A percentile compares a stretch with the other conserved stretches of the same genome.
Conservation (phyloP, 2,113 vertebrate genomes). For the Tapirus terrestris region DNA sequence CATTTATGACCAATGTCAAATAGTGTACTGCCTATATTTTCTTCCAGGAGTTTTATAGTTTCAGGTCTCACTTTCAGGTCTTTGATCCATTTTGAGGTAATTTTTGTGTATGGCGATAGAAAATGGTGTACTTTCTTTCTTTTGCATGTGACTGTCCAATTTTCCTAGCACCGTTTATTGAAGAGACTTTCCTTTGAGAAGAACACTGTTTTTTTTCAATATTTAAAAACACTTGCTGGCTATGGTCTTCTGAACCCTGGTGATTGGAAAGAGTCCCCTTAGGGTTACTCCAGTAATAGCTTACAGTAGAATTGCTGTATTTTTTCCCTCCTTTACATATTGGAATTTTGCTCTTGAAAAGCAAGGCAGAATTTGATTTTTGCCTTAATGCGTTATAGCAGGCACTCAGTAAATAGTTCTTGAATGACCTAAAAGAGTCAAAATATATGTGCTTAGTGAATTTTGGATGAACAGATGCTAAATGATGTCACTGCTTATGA, state of each 20-base stretch:
- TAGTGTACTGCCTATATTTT: too few relatives aligned
- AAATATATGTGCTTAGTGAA: background rate
- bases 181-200: background rate
- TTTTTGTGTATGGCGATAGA: too few relatives aligned
- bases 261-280: background rate
- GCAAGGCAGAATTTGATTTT: background rate
- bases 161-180: too few relatives aligned
- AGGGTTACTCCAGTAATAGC: background rate
- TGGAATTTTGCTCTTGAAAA: background rate
- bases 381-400: background rate
- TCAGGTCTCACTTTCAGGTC: too few relatives aligned
- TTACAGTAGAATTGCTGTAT: background rate
- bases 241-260: background rate
- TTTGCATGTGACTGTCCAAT: too few relatives aligned
- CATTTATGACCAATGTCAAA: too few relatives aligned
- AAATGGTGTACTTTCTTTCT: too few relatives aligned
- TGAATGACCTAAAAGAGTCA: constrained; percentile 1
- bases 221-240: background rate
- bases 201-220: background rate
- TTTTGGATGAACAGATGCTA: constrained; percentile 17
- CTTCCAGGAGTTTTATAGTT: too few relatives aligned
- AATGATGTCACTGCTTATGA: background rate
- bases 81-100: too few relatives aligned
- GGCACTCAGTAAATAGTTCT: background rate
- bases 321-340: background rate